Base-by-base conservation (phyloP, 2,888 invertebrate species). In the Dicyrtoma fusca region DNA sequence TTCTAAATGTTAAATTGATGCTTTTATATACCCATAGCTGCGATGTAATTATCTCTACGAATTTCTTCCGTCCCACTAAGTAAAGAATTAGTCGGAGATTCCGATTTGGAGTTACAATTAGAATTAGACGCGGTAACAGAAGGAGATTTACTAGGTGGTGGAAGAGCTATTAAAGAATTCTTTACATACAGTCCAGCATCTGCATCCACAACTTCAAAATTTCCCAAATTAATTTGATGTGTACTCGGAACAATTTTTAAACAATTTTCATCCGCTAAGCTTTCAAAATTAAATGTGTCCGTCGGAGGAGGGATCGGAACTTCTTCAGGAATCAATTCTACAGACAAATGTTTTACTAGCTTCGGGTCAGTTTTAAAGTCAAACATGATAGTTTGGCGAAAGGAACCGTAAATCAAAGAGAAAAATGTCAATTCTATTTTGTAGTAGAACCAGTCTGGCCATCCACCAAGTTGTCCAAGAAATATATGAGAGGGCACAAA, bases 351-450 rank as follows among this genome's bases (percentile, higher is more conserved):
- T 77, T 88, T 87, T 6, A 89, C 88, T 3, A 90, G 82, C 47
- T 89, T 86, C 0, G 90, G 90, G 81, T 89, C 88, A 69, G 83
- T 82, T 2, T 90, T 90, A 81, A 91, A 90, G 83, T 91, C 91
- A 83, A 92, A 91, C 23, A 25, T 57, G 2, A 92, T 86, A 1
- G 90, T 88, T 83, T 92, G 92, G 5, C 90, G 86, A 83, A 91
- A 92, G 1, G 92, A 91, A 25, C 89, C 92, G 81, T 89, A 91
- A 74, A 91, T 89, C 75, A 89, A 88, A 0, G 90, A 89, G 70
- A 86, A 84, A 82, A 90, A 91, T 69, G 85, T 85, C 55, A 90
- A 84, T 66, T 85, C 85, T 1, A 88, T 84, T 69, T 80, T 77
- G 57, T 80, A 80, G 53, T 74, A 78, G 65, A 78, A 79, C 71